phyloP scores from a whole-genome alignment of 1,140 invertebrate species.

The Caenorhabditis briggsae region DNA sequence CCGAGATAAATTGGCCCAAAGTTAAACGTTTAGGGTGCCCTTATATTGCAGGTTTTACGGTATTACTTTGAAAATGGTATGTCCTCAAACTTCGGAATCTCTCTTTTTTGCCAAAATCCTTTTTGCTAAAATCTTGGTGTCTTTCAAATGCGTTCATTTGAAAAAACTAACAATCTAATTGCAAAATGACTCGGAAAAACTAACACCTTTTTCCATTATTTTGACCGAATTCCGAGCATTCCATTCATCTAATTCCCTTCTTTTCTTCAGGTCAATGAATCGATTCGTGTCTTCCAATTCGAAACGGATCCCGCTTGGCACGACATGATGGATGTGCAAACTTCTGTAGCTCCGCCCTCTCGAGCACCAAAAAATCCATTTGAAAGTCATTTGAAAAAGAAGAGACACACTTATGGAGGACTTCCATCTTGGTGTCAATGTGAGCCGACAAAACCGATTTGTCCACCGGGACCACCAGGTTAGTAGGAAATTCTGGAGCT shows the following conservation, averaged over 20 bases:
- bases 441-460: constrained; percentile 61
- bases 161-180: not conserved
- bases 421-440: constrained; percentile 64
- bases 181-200: constrained; percentile 1
- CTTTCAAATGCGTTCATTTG: too few species aligned
- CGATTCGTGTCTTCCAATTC: constrained; percentile 49
- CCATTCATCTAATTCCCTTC: not conserved
- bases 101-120: too few species aligned
- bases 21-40: not conserved
- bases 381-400: constrained; percentile 56
- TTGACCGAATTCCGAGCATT: not conserved
- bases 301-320: constrained; percentile 57
- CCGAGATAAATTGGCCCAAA: too few species aligned
- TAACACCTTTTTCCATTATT: not conserved
- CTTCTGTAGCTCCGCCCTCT: constrained; percentile 34
- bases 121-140: too few species aligned
- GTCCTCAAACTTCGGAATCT: too few species aligned
- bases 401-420: constrained; percentile 56
- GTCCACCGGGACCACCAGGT: constrained; percentile 68
- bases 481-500: not conserved
- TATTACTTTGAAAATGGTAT: too few species aligned
- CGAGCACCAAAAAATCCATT: constrained; percentile 37
- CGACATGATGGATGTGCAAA: constrained; percentile 58
- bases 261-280: constrained; percentile 28
- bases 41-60: too few species aligned